Evolutionary conservation across 2,888 invertebrate species (phyloP), one percentile per base, ranked within the genome.

Genomic region (Oligia strigilis): DNA sequence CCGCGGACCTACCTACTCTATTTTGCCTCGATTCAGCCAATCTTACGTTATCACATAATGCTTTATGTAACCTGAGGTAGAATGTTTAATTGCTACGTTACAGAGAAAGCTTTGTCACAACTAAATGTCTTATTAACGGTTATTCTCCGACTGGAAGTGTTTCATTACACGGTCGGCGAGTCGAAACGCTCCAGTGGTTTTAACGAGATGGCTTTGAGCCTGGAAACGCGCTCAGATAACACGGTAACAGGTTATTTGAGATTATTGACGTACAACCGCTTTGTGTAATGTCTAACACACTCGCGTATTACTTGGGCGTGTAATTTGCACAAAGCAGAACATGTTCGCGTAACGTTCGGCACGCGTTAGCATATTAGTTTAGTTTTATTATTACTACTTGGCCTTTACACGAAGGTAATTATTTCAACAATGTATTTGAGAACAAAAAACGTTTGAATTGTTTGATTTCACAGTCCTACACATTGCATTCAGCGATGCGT

Each of bases 71-170:
- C 75, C 67, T 67, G 66, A 77, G 14, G 52, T 79, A 75, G 72
- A 78, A 84, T 82, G 72, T 82, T 91, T 95, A 94, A 95, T 95
- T 94, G 92, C 91, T 92, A 91, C 92, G 92, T 92, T 91, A 90
- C 86, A 91, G 93, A 93, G 95, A 96, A 95, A 95, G 94, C 94
- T 94, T 93, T 93, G 93, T 94, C 92, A 92, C 91, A 92, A 91
- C 89, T 93, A 92, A 94, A 95, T 94, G 94, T 94, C 93, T 92
- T 93, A 95, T 95, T 94, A 95, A 95, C 94, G 94, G 95, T 95
- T 95, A 94, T 94, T 95, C 94, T 94, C 93, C 92, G 92, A 94
- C 94, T 96, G 95, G 96, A 95, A 96, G 95, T 95, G 95, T 95
- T 95, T 95, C 95, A 96, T 96, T 96, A 95, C 95, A 96, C 95